phyloP scores from a whole-genome alignment of 1,140 invertebrate species.

The Sycophila sp. region DNA sequence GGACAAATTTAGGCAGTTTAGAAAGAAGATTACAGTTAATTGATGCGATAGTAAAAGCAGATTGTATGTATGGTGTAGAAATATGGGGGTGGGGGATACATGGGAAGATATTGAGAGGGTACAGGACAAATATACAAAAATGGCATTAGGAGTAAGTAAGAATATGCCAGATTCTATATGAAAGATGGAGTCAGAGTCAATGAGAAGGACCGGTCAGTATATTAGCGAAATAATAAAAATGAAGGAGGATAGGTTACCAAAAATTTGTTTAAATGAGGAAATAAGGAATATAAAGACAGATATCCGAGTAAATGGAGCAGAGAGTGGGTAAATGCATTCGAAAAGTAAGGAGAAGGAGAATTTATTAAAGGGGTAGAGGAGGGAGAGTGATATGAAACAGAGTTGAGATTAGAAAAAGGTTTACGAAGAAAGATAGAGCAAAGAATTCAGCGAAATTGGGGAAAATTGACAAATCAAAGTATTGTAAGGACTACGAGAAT shows the following conservation, averaged over 20 bases:
- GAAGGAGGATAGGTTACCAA: background rate
- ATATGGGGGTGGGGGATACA: background rate
- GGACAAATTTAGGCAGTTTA: background rate
- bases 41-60: slow-evolving; percentile 14
- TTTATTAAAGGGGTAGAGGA: no score
- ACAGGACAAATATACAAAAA: background rate
- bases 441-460: background rate
- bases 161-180: slow-evolving; percentile 12
- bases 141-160: background rate
- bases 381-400: no score
- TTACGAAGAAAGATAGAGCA: background rate
- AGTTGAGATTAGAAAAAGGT: background rate
- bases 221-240: background rate
- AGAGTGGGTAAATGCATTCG: no score
- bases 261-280: background rate
- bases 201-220: background rate
- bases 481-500: background rate
- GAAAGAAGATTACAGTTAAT: slow-evolving; percentile 11
- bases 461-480: slow-evolving; percentile 1
- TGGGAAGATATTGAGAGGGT: background rate
- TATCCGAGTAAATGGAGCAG: background rate
- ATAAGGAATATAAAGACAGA: background rate
- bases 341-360: no score
- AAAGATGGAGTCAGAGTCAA: background rate
- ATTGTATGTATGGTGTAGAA: background rate